Evolutionary conservation across 2,113 vertebrate species (phyloP).

Genomic region (Pluvianellus socialis): DNA sequence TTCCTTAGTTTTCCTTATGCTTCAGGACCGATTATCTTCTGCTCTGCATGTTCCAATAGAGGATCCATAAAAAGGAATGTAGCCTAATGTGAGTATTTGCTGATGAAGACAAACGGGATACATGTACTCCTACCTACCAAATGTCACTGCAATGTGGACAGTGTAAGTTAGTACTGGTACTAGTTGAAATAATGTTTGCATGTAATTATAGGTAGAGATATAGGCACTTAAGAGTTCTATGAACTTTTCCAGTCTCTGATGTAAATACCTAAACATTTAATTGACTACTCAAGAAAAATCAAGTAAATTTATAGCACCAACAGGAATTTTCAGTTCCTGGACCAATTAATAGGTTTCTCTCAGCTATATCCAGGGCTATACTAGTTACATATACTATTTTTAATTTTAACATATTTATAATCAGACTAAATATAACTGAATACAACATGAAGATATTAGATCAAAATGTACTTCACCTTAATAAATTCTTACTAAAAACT

Average conservation of each 20-base stretch:
- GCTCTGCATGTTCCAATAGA: background rate
- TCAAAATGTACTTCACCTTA: background rate
- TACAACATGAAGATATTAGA: background rate
- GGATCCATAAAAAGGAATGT: background rate
- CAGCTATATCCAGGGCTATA: background rate
- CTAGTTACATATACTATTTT: background rate
- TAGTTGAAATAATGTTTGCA: background rate
- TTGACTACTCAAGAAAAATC: background rate
- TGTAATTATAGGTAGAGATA: background rate
- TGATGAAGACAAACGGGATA: background rate
- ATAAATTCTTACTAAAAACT: background rate
- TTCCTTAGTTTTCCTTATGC: background rate
- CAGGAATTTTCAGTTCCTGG: background rate
- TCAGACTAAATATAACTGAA: conserved; percentile 12
- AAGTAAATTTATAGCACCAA: background rate
- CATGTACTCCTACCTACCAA: background rate
- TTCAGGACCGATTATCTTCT: background rate
- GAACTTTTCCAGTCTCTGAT: background rate
- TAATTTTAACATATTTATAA: background rate
- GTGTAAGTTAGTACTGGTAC: background rate
- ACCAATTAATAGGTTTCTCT: background rate
- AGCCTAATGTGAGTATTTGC: background rate
- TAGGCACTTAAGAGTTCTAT: background rate
- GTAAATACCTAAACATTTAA: background rate
- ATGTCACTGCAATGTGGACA: background rate